Conservation (phyloP, 2,113 vertebrate genomes). For the Pseudorasbora parva region DNA sequence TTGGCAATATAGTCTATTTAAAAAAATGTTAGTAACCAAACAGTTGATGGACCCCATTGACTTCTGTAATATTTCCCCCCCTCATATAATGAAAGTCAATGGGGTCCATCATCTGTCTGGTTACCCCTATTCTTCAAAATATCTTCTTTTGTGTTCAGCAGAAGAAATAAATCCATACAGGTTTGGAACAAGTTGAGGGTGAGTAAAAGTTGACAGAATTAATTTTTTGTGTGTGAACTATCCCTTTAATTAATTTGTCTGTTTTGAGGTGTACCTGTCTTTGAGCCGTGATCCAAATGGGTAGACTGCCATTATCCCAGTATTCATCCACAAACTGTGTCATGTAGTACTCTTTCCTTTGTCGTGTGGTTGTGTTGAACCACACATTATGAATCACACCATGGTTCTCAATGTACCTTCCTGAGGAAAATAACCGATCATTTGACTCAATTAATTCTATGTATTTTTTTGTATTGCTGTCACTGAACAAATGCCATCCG, state of each 20-base stretch:
- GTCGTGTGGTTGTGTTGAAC: slow-evolving; percentile 79
- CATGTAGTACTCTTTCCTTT: slow-evolving; percentile 79
- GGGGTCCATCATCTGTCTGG: no score
- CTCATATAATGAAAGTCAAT: no score
- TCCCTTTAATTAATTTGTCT: background rate
- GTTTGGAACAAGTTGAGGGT: no score
- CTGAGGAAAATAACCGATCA: slow-evolving; percentile 63
- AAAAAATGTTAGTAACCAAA: no score
- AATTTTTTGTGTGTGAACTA: no score
- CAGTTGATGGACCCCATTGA: no score
- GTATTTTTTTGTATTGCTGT: background rate
- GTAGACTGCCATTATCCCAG: slow-evolving; percentile 91
- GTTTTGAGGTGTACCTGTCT: slow-evolving; percentile 77
- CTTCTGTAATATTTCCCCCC: no score
- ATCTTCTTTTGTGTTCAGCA: no score
- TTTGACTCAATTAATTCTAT: background rate
- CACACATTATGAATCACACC: slow-evolving; percentile 91
- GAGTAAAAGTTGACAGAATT: no score
- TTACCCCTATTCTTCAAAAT: no score
- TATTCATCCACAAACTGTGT: slow-evolving; percentile 80
- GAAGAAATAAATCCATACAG: no score
- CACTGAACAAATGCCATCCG: background rate
- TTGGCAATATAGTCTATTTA: no score
- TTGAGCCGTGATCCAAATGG: slow-evolving; percentile 94
- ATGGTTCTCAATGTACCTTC: slow-evolving; percentile 85